Percentiles rank a stretch among this genome's conserved stretches.
phyloP scores from a whole-genome alignment of 2,888 invertebrate species.

The Limenitis camilla region DNA sequence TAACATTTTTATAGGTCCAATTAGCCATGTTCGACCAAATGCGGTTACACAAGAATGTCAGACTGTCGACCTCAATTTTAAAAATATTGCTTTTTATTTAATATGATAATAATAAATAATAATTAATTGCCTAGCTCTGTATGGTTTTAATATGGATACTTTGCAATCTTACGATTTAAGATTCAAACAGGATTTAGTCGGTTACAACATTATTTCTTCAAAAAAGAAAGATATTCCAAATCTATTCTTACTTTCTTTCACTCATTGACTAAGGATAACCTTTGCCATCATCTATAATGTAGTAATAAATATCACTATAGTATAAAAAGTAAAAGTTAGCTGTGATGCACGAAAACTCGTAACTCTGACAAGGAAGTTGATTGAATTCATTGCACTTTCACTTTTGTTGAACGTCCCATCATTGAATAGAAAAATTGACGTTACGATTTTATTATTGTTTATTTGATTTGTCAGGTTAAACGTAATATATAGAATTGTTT shows the following conservation, averaged over 20 bases:
- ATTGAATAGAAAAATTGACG: not conserved
- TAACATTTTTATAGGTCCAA: not conserved
- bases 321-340: constrained; percentile 12
- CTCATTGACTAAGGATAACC: not conserved
- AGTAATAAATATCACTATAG: not conserved
- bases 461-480: not conserved
- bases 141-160: too few species aligned
- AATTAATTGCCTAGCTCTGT: too few species aligned
- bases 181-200: too few species aligned
- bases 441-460: not conserved
- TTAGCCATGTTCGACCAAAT: not conserved
- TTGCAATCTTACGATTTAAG: too few species aligned
- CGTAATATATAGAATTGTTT: too few species aligned
- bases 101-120: too few species aligned
- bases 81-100: not conserved
- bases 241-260: not conserved
- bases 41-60: not conserved
- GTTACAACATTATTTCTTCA: too few species aligned
- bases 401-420: constrained; percentile 1
- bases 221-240: too few species aligned
- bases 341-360: constrained; percentile 1
- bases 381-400: constrained; percentile 7
- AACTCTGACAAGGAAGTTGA: constrained; percentile 6
- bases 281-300: not conserved
- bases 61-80: not conserved